Base-by-base conservation (phyloP, 35 echinoderm and acorn worm genomes). In the Antedon bifida region DNA sequence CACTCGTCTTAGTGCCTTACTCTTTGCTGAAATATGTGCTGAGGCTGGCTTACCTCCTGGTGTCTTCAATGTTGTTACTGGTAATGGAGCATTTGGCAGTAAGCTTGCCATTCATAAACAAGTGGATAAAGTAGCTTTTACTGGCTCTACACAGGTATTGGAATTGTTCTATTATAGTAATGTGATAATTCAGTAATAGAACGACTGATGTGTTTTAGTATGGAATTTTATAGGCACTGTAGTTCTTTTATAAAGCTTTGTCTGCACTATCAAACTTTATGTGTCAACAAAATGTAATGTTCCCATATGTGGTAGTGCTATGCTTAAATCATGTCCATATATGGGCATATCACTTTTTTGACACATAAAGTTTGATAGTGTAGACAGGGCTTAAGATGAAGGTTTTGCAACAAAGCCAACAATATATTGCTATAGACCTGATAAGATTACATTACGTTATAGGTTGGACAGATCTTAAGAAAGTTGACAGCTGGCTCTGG, bases 11-110 rank as follows among this genome's bases (percentile, higher is more conserved):
- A 90, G 87, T 5, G 95, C 95, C 78, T 80, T 99, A 0, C 87
- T 99, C 36, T 88, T 99, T 13, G 95, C 95, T 30, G 91, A 99
- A 88, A 99, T 99, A 75, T 99, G 95, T 78, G 95, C 95, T 30
- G 95, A 99, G 86, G 95, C 95, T 29, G 95, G 95, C 5, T 77
- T 99, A 1, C 95, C 95, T 19, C 95, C 95, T 0, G 95, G 95
- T 31, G 95, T 99, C 30, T 91, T 99, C 83, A 99, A 99, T 76
- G 89, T 99, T 2, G 95, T 99, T 30, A 99, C 95, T 21, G 95
- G 95, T 4, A 89, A 92, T 38, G 95, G 95, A 28, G 85, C 87
- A 34, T 99, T 99, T 75, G 95, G 95, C 4, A 90, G 95, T 77
- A 92, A 90, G 83, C 78, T 99, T 42, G 95, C 95, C 12, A n/a